Conservation (phyloP, 2,888 invertebrate genomes). For the Choristoneura rosaceana region DNA sequence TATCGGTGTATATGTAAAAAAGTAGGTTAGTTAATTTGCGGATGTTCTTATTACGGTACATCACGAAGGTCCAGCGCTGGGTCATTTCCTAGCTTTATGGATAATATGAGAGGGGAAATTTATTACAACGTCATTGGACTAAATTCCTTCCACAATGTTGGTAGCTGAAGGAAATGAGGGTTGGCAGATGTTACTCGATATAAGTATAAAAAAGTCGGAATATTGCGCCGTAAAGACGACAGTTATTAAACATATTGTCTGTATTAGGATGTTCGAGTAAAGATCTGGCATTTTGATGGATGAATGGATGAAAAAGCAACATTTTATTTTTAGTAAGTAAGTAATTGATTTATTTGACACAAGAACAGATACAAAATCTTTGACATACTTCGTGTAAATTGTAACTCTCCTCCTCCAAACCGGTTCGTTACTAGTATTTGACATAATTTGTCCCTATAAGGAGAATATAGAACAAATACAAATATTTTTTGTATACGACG, state of each 20-base stretch:
- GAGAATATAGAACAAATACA: no score
- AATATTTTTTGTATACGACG: no score
- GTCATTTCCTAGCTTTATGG: constrained; percentile 63
- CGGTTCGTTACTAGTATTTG: no score
- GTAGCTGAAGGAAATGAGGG: constrained; percentile 67
- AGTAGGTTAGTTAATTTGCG: constrained; percentile 36
- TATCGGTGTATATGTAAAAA: constrained; percentile 27
- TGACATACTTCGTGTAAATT: no score
- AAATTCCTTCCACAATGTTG: constrained; percentile 69
- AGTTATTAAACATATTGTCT: constrained; percentile 61
- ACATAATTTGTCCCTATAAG: no score
- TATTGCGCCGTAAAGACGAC: constrained; percentile 64
- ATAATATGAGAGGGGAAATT: constrained; percentile 69
- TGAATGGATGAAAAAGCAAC: not conserved
- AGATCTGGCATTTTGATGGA: not conserved
- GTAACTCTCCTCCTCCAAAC: no score
- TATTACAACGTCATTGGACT: constrained; percentile 73
- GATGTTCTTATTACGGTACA: constrained; percentile 36
- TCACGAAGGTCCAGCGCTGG: constrained; percentile 36
- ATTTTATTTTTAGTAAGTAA: not conserved
- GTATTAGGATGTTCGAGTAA: constrained; percentile 31
- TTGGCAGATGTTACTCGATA: constrained; percentile 64
- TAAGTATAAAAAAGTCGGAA: constrained; percentile 44
- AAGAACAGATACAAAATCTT: not conserved
- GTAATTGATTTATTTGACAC: no score